These are phyloP conservation scores for Pluvialis apricaria DNA, from an alignment of 2,113 vertebrate species.

Conservation along the genomic window DNA sequence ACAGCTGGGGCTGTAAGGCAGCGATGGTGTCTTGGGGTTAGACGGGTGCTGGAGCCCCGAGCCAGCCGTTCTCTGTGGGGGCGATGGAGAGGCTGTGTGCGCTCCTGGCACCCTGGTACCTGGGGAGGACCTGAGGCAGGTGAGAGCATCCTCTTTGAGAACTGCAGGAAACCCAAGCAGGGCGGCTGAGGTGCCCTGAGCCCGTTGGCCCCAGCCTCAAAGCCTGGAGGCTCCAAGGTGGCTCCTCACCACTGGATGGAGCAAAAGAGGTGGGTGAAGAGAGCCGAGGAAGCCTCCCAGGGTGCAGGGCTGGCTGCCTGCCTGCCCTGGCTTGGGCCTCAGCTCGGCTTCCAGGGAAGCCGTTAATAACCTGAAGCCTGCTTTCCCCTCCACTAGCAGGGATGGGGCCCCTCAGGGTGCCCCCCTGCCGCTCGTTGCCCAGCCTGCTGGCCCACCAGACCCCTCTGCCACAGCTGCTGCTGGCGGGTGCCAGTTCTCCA, in stretches of 20 bases:
- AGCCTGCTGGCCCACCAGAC: neutral
- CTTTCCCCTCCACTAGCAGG: neutral
- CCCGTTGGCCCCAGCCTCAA: neutral
- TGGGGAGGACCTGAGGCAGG: neutral
- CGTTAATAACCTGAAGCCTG: constrained; percentile 2
- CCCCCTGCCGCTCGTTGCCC: neutral
- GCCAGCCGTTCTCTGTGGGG: neutral
- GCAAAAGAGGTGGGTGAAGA: constrained; percentile 48
- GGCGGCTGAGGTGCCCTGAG: neutral
- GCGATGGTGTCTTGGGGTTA: neutral
- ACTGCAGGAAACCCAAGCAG: neutral
- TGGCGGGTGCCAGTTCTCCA: neutral
- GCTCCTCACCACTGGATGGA: constrained; percentile 55
- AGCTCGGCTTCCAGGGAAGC: constrained; percentile 15
- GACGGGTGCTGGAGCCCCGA: neutral
- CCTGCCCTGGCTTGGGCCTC: constrained; percentile 1
- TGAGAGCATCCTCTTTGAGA: neutral
- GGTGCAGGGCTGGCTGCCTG: neutral
- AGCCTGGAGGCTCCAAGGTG: neutral
- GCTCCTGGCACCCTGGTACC: neutral
- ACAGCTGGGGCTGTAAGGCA: neutral
- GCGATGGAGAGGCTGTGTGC: accelerated
- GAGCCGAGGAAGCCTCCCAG: neutral
- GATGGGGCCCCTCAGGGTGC: neutral
- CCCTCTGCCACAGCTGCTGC: neutral